A percentile compares a stretch with the other conserved stretches of the same genome.
Conservation (phyloP, 2,888 invertebrate species). For the Trichogramma evanescens region DNA sequence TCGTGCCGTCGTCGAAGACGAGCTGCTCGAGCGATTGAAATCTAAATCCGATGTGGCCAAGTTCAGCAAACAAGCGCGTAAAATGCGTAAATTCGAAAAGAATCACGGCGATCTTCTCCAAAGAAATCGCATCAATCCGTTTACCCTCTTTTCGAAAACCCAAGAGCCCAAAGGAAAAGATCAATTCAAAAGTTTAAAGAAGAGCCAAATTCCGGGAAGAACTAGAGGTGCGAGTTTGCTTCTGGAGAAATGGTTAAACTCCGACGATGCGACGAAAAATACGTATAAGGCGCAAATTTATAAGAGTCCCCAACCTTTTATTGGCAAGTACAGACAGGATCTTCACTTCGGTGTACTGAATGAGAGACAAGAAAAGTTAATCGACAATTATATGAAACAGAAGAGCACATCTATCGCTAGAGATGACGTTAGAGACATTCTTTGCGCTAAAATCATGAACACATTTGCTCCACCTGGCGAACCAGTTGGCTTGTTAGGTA, state of each 20-base stretch:
- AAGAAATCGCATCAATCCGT: constrained; percentile 53
- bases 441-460: constrained; percentile 70
- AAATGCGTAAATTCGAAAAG: constrained; percentile 57
- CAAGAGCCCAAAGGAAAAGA: neutral
- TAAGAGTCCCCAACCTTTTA: constrained; percentile 68
- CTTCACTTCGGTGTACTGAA: constrained; percentile 75
- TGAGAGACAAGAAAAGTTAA: constrained; percentile 68
- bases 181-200: constrained; percentile 39
- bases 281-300: constrained; percentile 50
- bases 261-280: constrained; percentile 55
- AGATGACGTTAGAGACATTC: constrained; percentile 58
- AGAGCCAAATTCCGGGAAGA: constrained; percentile 49
- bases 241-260: constrained; percentile 60
- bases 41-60: constrained; percentile 50
- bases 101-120: constrained; percentile 49
- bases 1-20: constrained; percentile 56
- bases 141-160: constrained; percentile 55
- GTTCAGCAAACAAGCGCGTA: constrained; percentile 55
- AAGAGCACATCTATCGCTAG: constrained; percentile 23
- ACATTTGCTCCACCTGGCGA: constrained; percentile 86
- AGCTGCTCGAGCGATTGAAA: constrained; percentile 55
- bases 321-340: constrained; percentile 64
- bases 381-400: constrained; percentile 56
- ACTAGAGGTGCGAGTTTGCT: constrained; percentile 56
- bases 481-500: constrained; percentile 71